A percentile compares a stretch with the other conserved stretches of the same genome.
Evolutionary conservation across 1,140 invertebrate species (phyloP).

Genomic region (Heliconius melpomene): DNA sequence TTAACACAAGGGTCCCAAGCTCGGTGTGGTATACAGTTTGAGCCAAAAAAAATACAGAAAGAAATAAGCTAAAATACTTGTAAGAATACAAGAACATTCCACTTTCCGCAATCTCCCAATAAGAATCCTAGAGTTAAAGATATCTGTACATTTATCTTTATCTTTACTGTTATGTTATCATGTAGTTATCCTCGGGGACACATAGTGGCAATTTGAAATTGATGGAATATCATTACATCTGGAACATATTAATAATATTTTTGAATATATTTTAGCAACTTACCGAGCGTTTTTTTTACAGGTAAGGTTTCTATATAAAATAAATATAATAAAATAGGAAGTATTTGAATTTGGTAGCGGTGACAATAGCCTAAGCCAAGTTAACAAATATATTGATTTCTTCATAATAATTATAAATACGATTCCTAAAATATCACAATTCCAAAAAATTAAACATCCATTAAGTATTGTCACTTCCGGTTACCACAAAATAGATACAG

Average conservation of each 20-base stretch:
- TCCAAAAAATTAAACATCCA: background rate
- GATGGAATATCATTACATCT: background rate
- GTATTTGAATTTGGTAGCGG: background rate
- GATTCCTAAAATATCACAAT: no score
- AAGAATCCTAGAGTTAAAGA: constrained; percentile 12
- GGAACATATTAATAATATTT: background rate
- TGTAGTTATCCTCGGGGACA: constrained; percentile 22
- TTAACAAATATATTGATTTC: no score
- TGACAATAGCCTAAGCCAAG: background rate
- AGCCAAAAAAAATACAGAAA: no score
- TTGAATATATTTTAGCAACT: background rate
- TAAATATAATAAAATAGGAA: background rate
- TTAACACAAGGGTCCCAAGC: no score
- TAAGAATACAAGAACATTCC: constrained; percentile 9
- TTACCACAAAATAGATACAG: background rate
- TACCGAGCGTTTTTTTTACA: no score
- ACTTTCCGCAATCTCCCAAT: constrained; percentile 17
- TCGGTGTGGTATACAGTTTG: no score
- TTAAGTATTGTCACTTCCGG: background rate
- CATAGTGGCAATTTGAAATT: background rate
- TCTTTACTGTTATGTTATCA: constrained; percentile 34
- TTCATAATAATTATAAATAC: no score
- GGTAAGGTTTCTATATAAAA: background rate
- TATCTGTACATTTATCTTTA: constrained; percentile 27
- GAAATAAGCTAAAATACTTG: background rate